These are phyloP conservation scores for Urechis unicinctus DNA, from an alignment of 2,888 invertebrate species.

Conservation along the genomic window DNA sequence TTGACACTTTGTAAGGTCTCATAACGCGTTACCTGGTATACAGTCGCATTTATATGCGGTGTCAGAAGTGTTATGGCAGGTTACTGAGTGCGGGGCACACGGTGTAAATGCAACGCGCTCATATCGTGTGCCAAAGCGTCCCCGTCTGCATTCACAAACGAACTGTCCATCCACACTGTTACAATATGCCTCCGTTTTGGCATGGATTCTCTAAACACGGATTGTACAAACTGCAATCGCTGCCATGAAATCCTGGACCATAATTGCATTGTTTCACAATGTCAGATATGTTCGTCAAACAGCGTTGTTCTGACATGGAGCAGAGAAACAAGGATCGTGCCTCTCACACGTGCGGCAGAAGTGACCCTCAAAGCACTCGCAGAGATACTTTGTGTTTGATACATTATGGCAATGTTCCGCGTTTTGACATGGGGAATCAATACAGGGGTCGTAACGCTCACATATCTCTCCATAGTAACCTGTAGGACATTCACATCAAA, in stretches of 20 bases:
- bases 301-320: conserved; percentile 37
- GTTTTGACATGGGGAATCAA: conserved; percentile 27
- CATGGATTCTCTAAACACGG: conserved; percentile 27
- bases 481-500: conserved; percentile 27
- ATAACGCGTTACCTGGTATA: conserved; percentile 23
- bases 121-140: conserved; percentile 19
- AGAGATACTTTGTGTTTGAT: conserved; percentile 17
- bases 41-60: conserved; percentile 31
- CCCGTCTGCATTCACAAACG: conserved; percentile 20
- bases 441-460: conserved; percentile 30
- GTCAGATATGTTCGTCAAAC: conserved; percentile 29
- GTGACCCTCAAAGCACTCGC: conserved; percentile 31
- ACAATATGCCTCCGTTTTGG: conserved; percentile 16
- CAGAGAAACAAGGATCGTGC: conserved; percentile 25
- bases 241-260: conserved; percentile 18
- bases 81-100: conserved; percentile 16
- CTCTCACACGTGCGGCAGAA: conserved; percentile 28
- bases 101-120: conserved; percentile 15
- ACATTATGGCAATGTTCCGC: conserved; percentile 26
- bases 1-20: too few species aligned
- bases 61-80: conserved; percentile 20
- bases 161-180: conserved; percentile 22
- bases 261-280: conserved; percentile 19
- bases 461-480: conserved; percentile 35
- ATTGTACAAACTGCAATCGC: conserved; percentile 19